Percentiles rank a stretch among this genome's conserved stretches.
Conservation (phyloP, 2,113 vertebrate genomes). For the Dolichallabes microphthalmus region DNA sequence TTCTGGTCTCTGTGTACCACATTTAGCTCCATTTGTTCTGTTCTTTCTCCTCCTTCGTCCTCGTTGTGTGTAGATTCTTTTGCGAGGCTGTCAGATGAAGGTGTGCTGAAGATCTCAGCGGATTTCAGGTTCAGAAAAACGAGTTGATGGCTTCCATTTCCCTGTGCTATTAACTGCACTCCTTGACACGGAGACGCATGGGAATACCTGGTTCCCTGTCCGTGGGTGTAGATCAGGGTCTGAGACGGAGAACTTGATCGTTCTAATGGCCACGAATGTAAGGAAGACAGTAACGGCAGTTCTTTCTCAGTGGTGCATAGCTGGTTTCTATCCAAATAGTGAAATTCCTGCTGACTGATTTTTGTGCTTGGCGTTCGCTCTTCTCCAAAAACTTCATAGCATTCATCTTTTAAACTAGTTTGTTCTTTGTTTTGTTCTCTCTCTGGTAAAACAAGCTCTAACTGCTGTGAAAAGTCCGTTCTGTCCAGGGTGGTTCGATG, state of each 20-base stretch:
- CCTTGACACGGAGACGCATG: slow-evolving; percentile 9
- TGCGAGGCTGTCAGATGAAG: not conserved
- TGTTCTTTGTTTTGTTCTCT: slow-evolving; percentile 29
- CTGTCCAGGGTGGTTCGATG: slow-evolving; percentile 56
- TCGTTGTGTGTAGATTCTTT: slow-evolving; percentile 22
- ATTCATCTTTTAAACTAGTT: not conserved
- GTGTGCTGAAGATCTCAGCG: not conserved
- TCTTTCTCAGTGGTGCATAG: slow-evolving; percentile 35
- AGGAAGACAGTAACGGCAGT: slow-evolving; percentile 51
- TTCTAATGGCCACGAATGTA: slow-evolving; percentile 28
- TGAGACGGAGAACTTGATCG: slow-evolving; percentile 1
- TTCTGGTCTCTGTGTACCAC: not conserved
- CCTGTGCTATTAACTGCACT: slow-evolving; percentile 10
- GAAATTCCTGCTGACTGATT: slow-evolving; percentile 14
- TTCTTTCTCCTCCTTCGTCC: not conserved
- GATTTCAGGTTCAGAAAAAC: not conserved
- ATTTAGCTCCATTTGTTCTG: slow-evolving; percentile 17
- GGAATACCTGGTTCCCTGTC: not conserved
- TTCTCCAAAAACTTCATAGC: slow-evolving; percentile 4
- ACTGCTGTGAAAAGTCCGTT: slow-evolving; percentile 41
- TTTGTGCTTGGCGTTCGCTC: slow-evolving; percentile 36
- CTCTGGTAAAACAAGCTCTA: slow-evolving; percentile 31
- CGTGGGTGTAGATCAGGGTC: slow-evolving; percentile 39
- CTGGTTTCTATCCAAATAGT: slow-evolving; percentile 27
- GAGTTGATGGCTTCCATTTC: not conserved